A percentile compares a stretch with the other conserved stretches of the same genome.
Evolutionary conservation across 2,797 vertebrate species (phyloP).

Genomic region (Trachurus trachurus): DNA sequence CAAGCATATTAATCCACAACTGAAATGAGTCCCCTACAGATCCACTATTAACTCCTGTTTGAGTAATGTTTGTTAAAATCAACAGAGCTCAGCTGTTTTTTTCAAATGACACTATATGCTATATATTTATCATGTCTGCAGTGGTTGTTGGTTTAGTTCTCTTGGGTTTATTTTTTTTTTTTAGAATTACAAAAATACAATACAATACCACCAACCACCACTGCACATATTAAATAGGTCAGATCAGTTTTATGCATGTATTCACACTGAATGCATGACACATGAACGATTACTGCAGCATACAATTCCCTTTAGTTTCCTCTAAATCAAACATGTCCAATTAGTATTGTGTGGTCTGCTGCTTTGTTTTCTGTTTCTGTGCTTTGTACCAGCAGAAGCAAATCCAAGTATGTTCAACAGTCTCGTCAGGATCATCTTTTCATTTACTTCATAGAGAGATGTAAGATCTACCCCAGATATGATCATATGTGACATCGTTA

Average conservation of each 20-base stretch:
- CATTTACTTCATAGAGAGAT: constrained; percentile 8
- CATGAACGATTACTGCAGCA: constrained; percentile 1
- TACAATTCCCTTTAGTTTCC: background rate
- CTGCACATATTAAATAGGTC: background rate
- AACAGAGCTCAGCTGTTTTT: constrained; percentile 12
- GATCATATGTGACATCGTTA: background rate
- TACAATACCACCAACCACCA: background rate
- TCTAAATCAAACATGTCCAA: constrained; percentile 7
- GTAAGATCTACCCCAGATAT: background rate
- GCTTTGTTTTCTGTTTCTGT: constrained; percentile 4
- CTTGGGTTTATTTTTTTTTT: no score
- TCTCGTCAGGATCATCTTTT: background rate
- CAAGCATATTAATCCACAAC: background rate
- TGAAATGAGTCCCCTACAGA: constrained; percentile 14
- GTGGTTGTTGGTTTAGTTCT: background rate
- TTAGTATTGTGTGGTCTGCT: background rate
- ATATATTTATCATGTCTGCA: background rate
- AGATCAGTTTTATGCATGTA: constrained; percentile 10
- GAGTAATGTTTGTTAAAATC: constrained; percentile 24
- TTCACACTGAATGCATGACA: constrained; percentile 11
- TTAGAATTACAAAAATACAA: background rate
- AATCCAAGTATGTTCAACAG: constrained; percentile 1
- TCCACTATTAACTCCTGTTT: constrained; percentile 5
- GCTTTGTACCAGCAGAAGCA: constrained; percentile 2
- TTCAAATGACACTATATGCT: background rate